These are phyloP conservation scores for Cyrtonyx montezumae DNA, from an alignment of 2,113 vertebrate species.

Conservation along the genomic window DNA sequence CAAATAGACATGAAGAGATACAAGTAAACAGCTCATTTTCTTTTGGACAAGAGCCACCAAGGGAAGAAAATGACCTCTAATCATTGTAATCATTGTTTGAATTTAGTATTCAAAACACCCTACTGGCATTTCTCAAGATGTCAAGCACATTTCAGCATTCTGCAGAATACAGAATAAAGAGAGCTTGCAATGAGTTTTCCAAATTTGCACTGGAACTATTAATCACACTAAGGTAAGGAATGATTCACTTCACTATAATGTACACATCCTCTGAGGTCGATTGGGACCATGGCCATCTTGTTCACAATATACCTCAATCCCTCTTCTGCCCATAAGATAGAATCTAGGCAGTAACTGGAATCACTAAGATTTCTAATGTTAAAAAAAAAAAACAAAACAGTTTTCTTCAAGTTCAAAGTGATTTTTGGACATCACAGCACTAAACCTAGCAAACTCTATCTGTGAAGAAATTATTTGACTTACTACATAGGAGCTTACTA, in stretches of 20 bases:
- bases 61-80: neutral
- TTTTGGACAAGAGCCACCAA: neutral
- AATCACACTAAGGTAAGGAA: neutral
- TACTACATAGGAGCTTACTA: neutral
- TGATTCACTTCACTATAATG: neutral
- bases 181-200: neutral
- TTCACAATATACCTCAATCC: neutral
- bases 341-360: neutral
- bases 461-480: neutral
- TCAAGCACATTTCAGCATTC: neutral
- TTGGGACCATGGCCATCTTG: neutral
- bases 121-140: neutral
- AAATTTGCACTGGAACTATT: neutral
- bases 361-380: neutral
- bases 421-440: neutral
- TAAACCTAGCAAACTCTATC: rapidly evolving
- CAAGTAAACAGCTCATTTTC: neutral
- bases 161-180: neutral
- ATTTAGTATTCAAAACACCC: neutral
- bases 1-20: neutral
- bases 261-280: neutral
- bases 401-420: neutral
- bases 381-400: neutral
- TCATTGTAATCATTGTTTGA: neutral
- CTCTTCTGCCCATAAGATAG: neutral